Conservation (phyloP, 2,113 vertebrate species). For the Notothenia rossii region DNA sequence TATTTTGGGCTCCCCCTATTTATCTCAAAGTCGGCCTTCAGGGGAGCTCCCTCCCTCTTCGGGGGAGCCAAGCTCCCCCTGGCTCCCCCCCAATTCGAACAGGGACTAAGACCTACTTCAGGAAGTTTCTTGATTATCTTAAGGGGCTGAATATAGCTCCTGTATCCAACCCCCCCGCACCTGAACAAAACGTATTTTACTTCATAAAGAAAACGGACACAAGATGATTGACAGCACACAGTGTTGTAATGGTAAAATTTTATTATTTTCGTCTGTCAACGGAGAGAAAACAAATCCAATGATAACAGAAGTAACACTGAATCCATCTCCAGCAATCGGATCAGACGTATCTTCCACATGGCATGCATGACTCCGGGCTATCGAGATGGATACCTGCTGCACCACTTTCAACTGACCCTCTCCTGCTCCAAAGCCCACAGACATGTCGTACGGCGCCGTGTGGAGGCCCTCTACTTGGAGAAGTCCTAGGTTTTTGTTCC, state of each 20-base stretch:
- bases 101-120: neutral
- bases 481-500: slow-evolving; percentile 38
- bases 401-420: slow-evolving; percentile 29
- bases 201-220: neutral
- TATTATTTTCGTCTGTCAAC: slow-evolving; percentile 70
- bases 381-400: slow-evolving; percentile 36
- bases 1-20: too few relatives aligned
- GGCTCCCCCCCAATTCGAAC: too few relatives aligned
- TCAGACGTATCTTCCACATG: slow-evolving; percentile 72
- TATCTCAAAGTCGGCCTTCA: too few relatives aligned
- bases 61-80: too few relatives aligned
- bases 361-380: slow-evolving; percentile 49
- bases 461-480: slow-evolving; percentile 74
- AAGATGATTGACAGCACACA: slow-evolving; percentile 38
- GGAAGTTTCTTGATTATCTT: neutral
- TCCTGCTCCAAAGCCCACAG: slow-evolving; percentile 16
- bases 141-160: neutral
- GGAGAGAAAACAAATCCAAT: slow-evolving; percentile 48
- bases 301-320: slow-evolving; percentile 43
- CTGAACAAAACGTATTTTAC: neutral
- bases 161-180: neutral
- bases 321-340: slow-evolving; percentile 59
- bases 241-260: slow-evolving; percentile 67
- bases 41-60: too few relatives aligned
- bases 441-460: slow-evolving; percentile 9